A percentile compares a stretch with the other conserved stretches of the same genome.
phyloP scores from a whole-genome alignment of 2,888 invertebrate species.

The Nemapogon koenigi region DNA sequence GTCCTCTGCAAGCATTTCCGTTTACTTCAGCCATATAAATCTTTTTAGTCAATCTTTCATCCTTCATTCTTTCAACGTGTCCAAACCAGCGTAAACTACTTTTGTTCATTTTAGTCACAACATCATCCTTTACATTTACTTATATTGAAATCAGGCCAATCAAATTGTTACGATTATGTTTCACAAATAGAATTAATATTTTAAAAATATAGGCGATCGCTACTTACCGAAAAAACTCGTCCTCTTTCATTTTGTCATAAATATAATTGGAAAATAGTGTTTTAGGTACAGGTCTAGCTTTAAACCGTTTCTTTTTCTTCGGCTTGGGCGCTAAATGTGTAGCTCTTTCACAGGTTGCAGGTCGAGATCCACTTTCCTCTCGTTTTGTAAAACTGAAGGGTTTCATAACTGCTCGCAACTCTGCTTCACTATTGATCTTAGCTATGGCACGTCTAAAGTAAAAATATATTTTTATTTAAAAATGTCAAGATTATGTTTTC shows the following conservation, averaged over 20 bases:
- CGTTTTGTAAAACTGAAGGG: slow-evolving; percentile 70
- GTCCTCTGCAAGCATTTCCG: no score
- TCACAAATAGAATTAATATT: background rate
- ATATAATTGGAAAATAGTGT: slow-evolving; percentile 74
- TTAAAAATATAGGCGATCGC: no score
- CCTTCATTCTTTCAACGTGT: no score
- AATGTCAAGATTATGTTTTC: no score
- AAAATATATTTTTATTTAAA: slow-evolving; percentile 17
- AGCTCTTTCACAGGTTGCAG: slow-evolving; percentile 36
- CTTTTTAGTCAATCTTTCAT: no score
- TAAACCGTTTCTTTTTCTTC: slow-evolving; percentile 63
- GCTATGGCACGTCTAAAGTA: slow-evolving; percentile 63
- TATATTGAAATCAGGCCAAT: no score
- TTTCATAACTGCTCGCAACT: slow-evolving; percentile 68
- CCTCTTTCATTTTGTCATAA: slow-evolving; percentile 74
- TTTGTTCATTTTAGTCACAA: no score
- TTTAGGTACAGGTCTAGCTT: slow-evolving; percentile 73
- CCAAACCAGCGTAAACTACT: no score
- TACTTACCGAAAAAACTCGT: slow-evolving; percentile 72
- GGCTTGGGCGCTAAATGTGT: slow-evolving; percentile 33
- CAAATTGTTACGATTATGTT: no score
- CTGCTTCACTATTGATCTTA: slow-evolving; percentile 67
- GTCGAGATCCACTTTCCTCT: slow-evolving; percentile 53
- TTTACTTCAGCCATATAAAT: no score
- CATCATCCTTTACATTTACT: no score